These are phyloP conservation scores for Drosophila fungiperda DNA, from an alignment of 2,888 invertebrate genomes.

Conservation along the genomic window DNA sequence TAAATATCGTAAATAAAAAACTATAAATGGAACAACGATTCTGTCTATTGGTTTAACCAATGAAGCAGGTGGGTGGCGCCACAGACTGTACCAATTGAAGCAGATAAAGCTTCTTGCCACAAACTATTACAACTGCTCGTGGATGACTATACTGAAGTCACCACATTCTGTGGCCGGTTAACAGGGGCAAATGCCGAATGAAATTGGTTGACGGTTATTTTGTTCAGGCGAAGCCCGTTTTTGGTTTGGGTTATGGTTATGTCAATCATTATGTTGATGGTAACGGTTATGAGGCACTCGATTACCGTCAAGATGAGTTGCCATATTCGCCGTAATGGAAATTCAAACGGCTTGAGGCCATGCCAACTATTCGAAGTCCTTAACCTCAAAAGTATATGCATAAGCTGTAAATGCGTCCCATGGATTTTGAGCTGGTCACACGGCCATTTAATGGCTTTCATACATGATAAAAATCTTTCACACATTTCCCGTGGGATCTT, in stretches of 20 bases:
- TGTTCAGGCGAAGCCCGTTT: slow-evolving; percentile 34
- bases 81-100: slow-evolving; percentile 7
- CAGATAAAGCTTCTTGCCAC: slow-evolving; percentile 5
- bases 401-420: slow-evolving; percentile 45
- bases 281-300: slow-evolving; percentile 68
- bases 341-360: slow-evolving; percentile 52
- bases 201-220: slow-evolving; percentile 46
- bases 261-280: slow-evolving; percentile 74
- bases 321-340: slow-evolving; percentile 63
- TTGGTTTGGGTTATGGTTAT: slow-evolving; percentile 68
- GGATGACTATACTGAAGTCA: slow-evolving; percentile 11
- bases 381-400: slow-evolving; percentile 10
- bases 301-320: slow-evolving; percentile 69
- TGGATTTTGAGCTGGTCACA: slow-evolving; percentile 29
- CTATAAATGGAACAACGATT: neutral
- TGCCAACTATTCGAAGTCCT: slow-evolving; percentile 45
- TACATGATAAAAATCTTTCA: slow-evolving; percentile 67
- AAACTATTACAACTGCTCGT: slow-evolving; percentile 12
- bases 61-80: slow-evolving; percentile 19
- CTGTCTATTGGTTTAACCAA: slow-evolving; percentile 1
- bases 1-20: neutral
- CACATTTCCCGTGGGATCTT: slow-evolving; percentile 17
- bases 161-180: slow-evolving; percentile 46
- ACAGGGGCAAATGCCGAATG: slow-evolving; percentile 36
- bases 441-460: slow-evolving; percentile 53